phyloP scores from a whole-genome alignment of 2,888 invertebrate genomes.

The Epistrophe eligans region DNA sequence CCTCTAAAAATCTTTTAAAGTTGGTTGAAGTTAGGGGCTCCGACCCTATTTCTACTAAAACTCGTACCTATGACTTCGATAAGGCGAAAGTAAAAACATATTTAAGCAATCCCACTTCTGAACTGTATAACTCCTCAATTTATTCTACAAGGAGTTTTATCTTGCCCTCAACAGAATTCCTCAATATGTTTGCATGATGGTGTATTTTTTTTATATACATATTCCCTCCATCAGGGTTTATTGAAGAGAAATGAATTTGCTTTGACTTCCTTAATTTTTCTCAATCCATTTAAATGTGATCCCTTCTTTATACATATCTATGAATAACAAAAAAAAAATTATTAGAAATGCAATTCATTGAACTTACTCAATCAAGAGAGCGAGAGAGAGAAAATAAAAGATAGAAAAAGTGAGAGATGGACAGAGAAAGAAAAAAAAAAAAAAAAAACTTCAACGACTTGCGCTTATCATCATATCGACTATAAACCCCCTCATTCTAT shows the following conservation, averaged over 20 bases:
- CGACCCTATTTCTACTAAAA: no score
- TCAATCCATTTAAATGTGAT: not conserved
- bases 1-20: no score
- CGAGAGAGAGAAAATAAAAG: not conserved
- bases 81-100: no score
- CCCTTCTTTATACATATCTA: not conserved
- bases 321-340: not conserved
- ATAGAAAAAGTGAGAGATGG: no score
- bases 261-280: not conserved
- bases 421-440: not conserved
- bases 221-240: not conserved
- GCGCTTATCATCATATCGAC: slow-evolving; percentile 16
- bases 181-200: not conserved
- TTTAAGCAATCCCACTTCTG: not conserved
- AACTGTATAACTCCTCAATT: not conserved
- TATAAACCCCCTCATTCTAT: not conserved
- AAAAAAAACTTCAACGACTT: slow-evolving; percentile 35
- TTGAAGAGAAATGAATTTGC: not conserved
- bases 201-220: not conserved
- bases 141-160: no score
- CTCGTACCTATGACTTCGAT: no score
- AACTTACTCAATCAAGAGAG: slow-evolving; percentile 22
- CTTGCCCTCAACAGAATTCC: not conserved
- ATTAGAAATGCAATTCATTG: slow-evolving; percentile 32
- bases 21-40: no score